These are phyloP conservation scores for Bufotes viridis DNA, from an alignment of 2,797 vertebrate genomes.

Conservation along the genomic window DNA sequence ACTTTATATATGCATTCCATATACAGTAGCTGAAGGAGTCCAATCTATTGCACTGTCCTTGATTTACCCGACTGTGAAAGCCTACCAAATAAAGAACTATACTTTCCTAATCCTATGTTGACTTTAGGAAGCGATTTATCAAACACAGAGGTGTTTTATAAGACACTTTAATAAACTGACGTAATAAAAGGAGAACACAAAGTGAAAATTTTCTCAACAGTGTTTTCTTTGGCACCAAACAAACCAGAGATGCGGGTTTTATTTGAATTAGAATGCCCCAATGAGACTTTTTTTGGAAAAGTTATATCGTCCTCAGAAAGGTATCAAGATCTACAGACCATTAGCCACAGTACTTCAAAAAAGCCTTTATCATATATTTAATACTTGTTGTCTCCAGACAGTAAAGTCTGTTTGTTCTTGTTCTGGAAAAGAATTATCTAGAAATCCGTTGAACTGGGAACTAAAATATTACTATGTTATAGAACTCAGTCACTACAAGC, in stretches of 20 bases:
- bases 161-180: constrained; percentile 30
- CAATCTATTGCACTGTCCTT: constrained; percentile 4
- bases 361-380: neutral
- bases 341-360: neutral
- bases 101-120: constrained; percentile 37
- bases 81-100: constrained; percentile 7
- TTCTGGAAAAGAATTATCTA: constrained; percentile 5
- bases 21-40: neutral
- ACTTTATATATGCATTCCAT: neutral
- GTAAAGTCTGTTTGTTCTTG: neutral
- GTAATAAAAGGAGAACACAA: constrained; percentile 11
- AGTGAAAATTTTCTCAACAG: constrained; percentile 6
- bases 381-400: neutral
- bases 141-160: constrained; percentile 36
- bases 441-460: neutral
- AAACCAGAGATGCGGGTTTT: neutral
- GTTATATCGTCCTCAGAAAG: neutral
- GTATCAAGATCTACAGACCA: neutral
- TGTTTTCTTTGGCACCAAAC: constrained; percentile 15
- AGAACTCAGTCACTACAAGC: constrained; percentile 21
- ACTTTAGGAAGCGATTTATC: constrained; percentile 44
- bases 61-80: constrained; percentile 19
- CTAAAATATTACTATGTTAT: constrained; percentile 23
- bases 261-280: neutral
- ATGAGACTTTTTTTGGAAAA: neutral